Evolutionary conservation across 2,888 invertebrate species (phyloP).

Genomic region (Horisme vitalbata): DNA sequence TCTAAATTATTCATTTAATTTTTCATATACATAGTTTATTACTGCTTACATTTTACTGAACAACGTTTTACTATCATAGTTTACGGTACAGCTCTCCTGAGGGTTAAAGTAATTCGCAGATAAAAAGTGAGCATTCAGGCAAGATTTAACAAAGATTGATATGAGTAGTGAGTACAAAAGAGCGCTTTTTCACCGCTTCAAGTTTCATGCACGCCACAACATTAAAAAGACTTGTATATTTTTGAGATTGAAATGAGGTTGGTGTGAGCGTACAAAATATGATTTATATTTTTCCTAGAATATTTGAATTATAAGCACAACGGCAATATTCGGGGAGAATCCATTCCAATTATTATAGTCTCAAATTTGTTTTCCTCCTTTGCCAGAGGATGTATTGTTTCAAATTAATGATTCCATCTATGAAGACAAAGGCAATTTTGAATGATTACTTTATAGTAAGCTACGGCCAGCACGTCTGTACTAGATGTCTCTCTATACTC

Average conservation of each 20-base stretch:
- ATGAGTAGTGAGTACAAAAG: conserved; percentile 20
- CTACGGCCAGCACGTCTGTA: too few relatives aligned
- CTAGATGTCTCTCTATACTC: too few relatives aligned
- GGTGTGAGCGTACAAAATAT: conserved; percentile 5
- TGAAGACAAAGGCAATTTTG: too few relatives aligned
- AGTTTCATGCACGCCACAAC: conserved; percentile 5
- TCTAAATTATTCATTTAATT: too few relatives aligned
- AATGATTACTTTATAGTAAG: too few relatives aligned
- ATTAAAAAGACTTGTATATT: conserved; percentile 5
- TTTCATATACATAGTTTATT: too few relatives aligned
- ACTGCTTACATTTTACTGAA: conserved; percentile 9
- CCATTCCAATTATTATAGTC: too few relatives aligned
- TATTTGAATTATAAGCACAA: too few relatives aligned
- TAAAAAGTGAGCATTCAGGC: conserved; percentile 23
- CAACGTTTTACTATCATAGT: conserved; percentile 13
- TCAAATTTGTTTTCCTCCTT: too few relatives aligned
- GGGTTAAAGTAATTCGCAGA: neutral
- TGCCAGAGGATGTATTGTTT: too few relatives aligned
- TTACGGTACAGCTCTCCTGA: conserved; percentile 19
- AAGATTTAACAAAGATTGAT: conserved; percentile 29
- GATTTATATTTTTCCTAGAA: neutral
- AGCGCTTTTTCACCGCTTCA: conserved; percentile 17
- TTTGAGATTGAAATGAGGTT: conserved; percentile 2
- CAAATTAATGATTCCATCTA: too few relatives aligned
- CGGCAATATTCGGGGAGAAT: too few relatives aligned